phyloP scores from a whole-genome alignment of 2,888 invertebrate genomes.

The Eilema depressum region DNA sequence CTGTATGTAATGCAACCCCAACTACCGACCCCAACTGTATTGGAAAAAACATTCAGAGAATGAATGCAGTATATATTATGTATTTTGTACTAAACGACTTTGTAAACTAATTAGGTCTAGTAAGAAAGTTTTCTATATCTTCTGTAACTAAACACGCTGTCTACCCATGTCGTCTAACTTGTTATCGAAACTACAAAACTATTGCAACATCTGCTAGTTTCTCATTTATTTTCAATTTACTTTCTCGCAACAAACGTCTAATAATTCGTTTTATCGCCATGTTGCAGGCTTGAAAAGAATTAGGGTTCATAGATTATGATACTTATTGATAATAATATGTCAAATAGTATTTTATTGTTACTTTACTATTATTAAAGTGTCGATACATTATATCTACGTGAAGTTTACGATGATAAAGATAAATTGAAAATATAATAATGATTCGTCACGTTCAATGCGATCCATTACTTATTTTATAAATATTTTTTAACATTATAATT shows the following conservation, averaged over 20 bases:
- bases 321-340: not conserved
- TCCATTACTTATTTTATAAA: too few species aligned
- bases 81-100: not conserved
- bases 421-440: too few species aligned
- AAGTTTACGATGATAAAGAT: not conserved
- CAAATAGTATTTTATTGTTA: conserved; percentile 2
- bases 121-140: conserved; percentile 5
- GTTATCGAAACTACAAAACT: conserved; percentile 26
- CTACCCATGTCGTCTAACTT: conserved; percentile 25
- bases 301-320: conserved; percentile 10
- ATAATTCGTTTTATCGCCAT: conserved; percentile 3
- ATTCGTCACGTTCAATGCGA: not conserved
- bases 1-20: too few species aligned
- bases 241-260: conserved; percentile 22
- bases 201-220: conserved; percentile 13
- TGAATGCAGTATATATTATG: not conserved
- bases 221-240: conserved; percentile 33
- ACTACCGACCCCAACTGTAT: too few species aligned
- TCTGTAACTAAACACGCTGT: conserved; percentile 2
- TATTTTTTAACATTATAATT: too few species aligned
- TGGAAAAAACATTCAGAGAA: too few species aligned
- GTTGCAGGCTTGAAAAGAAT: conserved; percentile 12
- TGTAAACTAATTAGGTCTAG: not conserved
- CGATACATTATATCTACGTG: not conserved
- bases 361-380: not conserved